Percentiles rank a stretch among this genome's conserved stretches.
These are phyloP conservation scores for Pantherophis alleghaniensis DNA, from an alignment of 2,797 vertebrate genomes.

Conservation along the genomic window DNA sequence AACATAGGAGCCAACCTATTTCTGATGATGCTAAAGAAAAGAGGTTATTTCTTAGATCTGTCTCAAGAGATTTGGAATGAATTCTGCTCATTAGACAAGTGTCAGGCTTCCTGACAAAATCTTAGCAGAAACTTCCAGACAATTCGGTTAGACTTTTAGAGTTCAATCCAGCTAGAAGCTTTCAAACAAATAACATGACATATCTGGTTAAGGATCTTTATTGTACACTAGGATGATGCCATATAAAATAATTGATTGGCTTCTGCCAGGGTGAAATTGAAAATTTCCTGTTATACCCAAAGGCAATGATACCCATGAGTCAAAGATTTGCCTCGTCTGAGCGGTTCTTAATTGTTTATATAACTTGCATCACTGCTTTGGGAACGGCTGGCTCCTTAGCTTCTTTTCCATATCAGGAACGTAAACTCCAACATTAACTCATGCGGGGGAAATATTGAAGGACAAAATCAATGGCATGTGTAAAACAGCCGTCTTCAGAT, in stretches of 20 bases:
- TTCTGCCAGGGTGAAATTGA: neutral
- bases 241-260: neutral
- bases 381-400: neutral
- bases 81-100: conserved; percentile 36
- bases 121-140: neutral
- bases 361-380: neutral
- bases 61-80: conserved; percentile 43
- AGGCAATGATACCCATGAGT: neutral
- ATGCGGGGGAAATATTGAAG: neutral
- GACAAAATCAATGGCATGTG: neutral
- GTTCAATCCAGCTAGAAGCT: neutral
- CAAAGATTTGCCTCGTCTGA: neutral
- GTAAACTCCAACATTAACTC: conserved; percentile 43
- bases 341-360: neutral
- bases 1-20: conserved; percentile 27
- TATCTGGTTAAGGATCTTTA: neutral
- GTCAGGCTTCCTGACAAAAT: neutral
- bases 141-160: neutral
- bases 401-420: neutral
- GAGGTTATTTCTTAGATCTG: conserved; percentile 33
- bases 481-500: neutral
- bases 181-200: neutral
- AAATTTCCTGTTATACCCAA: neutral
- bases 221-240: neutral
- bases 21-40: conserved; percentile 10